Conservation (phyloP, 2,113 vertebrate species). For the Oriolus oriolus region DNA sequence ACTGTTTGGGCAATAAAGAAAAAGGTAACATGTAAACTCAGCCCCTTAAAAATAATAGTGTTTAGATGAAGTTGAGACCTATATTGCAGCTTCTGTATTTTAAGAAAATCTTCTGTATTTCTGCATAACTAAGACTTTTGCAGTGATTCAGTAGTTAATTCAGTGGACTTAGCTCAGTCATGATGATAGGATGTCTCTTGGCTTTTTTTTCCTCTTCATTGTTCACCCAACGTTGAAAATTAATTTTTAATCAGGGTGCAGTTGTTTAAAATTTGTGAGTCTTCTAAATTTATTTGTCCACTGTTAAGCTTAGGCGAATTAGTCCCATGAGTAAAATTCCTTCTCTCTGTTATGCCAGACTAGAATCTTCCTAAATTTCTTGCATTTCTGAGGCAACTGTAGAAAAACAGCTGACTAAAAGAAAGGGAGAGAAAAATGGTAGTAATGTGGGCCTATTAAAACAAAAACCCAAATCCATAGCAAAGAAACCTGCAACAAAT, state of each 20-base stretch:
- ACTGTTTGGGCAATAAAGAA: background rate
- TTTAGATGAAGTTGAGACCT: background rate
- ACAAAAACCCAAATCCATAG: background rate
- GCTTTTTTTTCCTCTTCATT: background rate
- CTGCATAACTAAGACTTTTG: background rate
- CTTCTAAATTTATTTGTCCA: background rate
- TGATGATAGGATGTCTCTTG: background rate
- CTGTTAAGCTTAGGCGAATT: background rate
- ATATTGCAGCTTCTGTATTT: background rate
- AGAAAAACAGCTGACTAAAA: background rate
- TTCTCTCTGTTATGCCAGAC: background rate
- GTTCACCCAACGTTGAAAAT: background rate
- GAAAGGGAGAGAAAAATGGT: background rate
- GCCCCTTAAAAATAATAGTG: background rate
- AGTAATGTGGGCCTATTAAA: background rate
- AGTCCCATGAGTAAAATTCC: background rate
- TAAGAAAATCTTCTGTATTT: background rate
- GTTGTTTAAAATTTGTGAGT: background rate
- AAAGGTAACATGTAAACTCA: background rate
- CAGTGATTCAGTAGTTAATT: background rate
- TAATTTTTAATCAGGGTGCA: background rate
- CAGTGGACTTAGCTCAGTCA: background rate
- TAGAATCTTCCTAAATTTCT: background rate
- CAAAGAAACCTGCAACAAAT: background rate
- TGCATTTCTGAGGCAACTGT: background rate